A percentile compares a stretch with the other conserved stretches of the same genome.
phyloP scores from a whole-genome alignment of 2,797 vertebrate species.

The Huso huso region DNA sequence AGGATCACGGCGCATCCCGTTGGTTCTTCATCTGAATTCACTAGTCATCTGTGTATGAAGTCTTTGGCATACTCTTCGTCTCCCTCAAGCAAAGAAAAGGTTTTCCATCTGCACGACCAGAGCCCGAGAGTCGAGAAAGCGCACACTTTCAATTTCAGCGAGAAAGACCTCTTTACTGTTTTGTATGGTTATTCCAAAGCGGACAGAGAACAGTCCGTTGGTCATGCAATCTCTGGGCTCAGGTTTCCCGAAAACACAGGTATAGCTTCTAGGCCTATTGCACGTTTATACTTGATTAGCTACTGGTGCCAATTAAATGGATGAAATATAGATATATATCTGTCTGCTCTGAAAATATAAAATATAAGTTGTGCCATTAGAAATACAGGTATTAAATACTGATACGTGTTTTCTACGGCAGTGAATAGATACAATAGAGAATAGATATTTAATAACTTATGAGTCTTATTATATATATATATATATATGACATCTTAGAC shows the following conservation, averaged over 20 bases:
- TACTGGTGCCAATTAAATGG: background rate
- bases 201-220: conserved; percentile 38
- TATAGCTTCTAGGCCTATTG: conserved; percentile 34
- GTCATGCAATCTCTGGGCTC: conserved; percentile 69
- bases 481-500: background rate
- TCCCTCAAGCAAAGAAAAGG: conserved; percentile 37
- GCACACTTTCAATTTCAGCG: conserved; percentile 68
- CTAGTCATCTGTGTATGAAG: conserved; percentile 43
- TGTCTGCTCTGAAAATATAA: no score
- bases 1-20: conserved; percentile 44
- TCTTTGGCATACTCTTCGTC: conserved; percentile 24
- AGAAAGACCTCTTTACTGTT: conserved; percentile 77
- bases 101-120: conserved; percentile 20
- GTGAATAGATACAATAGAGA: no score
- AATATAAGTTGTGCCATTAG: no score
- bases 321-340: background rate
- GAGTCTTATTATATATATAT: no score
- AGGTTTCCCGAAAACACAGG: conserved; percentile 51
- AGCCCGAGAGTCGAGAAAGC: conserved; percentile 30
- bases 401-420: no score
- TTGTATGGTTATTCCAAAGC: conserved; percentile 70
- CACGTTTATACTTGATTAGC: no score
- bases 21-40: conserved; percentile 50
- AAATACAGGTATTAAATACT: no score
- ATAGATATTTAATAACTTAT: no score